Conservation (phyloP, 2,113 vertebrate species). For the Phalacrocorax brasilianus region DNA sequence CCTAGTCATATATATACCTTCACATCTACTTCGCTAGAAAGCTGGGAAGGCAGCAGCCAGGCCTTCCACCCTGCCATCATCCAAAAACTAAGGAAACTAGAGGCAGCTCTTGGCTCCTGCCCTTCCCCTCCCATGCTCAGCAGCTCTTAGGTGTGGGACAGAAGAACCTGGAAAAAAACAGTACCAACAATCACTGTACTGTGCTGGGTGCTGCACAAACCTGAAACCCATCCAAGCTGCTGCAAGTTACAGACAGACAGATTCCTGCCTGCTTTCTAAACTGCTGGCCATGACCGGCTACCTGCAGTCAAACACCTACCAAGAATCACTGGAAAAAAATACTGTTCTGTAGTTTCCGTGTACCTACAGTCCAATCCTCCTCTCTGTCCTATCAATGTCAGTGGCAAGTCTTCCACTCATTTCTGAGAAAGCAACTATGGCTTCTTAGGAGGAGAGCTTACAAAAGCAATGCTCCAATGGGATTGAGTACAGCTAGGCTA, state of each 20-base stretch:
- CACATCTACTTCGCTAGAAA: rapidly evolving
- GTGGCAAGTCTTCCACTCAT: neutral
- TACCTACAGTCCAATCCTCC: rapidly evolving
- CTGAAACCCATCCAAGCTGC: neutral
- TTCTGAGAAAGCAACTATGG: neutral
- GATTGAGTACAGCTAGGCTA: neutral
- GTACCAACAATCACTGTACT: rapidly evolving
- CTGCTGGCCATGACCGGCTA: neutral
- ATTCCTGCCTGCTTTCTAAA: neutral
- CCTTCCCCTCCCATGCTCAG: neutral
- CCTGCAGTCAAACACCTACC: neutral
- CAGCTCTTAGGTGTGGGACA: neutral
- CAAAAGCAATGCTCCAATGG: neutral
- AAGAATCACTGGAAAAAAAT: rapidly evolving
- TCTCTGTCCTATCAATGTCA: neutral
- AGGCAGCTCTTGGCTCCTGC: neutral
- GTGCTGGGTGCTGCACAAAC: neutral
- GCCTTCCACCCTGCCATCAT: neutral
- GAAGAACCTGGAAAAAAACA: neutral
- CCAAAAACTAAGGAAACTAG: rapidly evolving
- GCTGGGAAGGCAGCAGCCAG: neutral
- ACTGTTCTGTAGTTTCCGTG: neutral
- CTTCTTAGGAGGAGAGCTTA: neutral
- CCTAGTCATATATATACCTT: rapidly evolving
- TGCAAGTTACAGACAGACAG: neutral